phyloP scores from a whole-genome alignment of 2,797 vertebrate genomes.

The Chaunax sp. region DNA sequence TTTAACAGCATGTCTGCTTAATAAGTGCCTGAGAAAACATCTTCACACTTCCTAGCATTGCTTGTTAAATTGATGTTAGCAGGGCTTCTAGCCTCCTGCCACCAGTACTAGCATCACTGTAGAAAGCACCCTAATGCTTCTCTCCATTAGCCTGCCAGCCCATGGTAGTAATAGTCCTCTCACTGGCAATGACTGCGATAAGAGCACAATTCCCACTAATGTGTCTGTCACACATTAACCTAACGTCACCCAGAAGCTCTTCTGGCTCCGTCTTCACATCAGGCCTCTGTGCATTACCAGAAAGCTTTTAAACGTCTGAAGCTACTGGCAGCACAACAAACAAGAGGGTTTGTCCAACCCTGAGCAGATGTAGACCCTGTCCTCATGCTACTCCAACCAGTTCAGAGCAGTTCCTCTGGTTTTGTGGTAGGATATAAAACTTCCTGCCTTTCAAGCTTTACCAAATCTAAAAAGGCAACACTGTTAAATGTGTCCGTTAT shows the following conservation, averaged over 20 bases:
- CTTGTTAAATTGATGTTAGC: constrained; percentile 20
- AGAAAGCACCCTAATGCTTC: constrained; percentile 33
- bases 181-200: constrained; percentile 27
- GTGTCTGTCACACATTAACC: constrained; percentile 47
- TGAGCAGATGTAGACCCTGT: neutral
- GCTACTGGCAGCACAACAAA: constrained; percentile 16
- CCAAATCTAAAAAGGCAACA: neutral
- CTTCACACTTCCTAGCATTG: neutral
- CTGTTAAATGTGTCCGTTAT: neutral
- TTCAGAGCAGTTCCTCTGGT: constrained; percentile 22
- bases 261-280: constrained; percentile 24
- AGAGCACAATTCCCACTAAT: constrained; percentile 40
- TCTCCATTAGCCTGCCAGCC: constrained; percentile 31
- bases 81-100: constrained; percentile 12
- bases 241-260: constrained; percentile 11
- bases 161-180: constrained; percentile 15
- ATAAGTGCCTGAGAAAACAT: constrained; percentile 18
- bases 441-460: neutral
- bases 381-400: neutral
- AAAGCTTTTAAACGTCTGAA: constrained; percentile 35
- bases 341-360: constrained; percentile 5
- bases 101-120: neutral
- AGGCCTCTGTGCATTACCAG: constrained; percentile 10
- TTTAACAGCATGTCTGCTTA: constrained; percentile 1
- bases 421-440: neutral